Percentiles rank a stretch among this genome's conserved stretches.
phyloP scores from a whole-genome alignment of 2,113 vertebrate genomes.

The Sterrhoptilus dennistouni region DNA sequence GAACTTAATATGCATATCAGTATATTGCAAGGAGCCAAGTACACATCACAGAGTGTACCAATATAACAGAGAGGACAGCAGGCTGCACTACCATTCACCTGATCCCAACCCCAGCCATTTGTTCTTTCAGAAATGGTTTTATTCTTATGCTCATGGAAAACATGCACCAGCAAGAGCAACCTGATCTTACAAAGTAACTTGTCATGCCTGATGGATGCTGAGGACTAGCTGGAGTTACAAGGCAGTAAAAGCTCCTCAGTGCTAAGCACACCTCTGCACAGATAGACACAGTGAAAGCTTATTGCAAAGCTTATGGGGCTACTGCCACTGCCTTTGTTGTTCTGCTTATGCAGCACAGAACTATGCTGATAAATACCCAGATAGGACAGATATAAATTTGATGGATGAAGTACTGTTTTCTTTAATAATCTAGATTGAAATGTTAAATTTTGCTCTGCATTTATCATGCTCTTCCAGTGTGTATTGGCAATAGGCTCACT shows the following conservation, averaged over 20 bases:
- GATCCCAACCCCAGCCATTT: background rate
- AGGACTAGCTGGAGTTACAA: background rate
- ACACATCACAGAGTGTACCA: background rate
- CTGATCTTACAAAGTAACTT: background rate
- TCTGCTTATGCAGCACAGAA: background rate
- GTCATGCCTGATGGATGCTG: background rate
- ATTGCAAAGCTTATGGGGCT: background rate
- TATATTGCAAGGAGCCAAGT: background rate
- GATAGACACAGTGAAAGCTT: background rate
- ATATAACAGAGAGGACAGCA: background rate
- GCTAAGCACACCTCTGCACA: background rate
- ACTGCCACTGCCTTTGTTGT: background rate
- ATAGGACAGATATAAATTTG: background rate
- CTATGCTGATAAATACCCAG: background rate
- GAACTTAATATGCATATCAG: background rate
- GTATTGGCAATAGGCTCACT: background rate
- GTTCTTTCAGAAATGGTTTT: background rate
- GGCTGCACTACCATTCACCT: background rate
- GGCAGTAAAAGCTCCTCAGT: background rate
- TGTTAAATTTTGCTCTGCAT: background rate
- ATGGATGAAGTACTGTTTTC: conserved; percentile 18
- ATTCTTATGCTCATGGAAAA: background rate
- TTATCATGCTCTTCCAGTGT: background rate
- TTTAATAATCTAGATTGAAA: conserved; percentile 15
- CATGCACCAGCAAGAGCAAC: background rate